Evolutionary conservation across 2,113 vertebrate species (phyloP), one percentile per base, ranked within the genome.

Genomic region (Daboia siamensis): DNA sequence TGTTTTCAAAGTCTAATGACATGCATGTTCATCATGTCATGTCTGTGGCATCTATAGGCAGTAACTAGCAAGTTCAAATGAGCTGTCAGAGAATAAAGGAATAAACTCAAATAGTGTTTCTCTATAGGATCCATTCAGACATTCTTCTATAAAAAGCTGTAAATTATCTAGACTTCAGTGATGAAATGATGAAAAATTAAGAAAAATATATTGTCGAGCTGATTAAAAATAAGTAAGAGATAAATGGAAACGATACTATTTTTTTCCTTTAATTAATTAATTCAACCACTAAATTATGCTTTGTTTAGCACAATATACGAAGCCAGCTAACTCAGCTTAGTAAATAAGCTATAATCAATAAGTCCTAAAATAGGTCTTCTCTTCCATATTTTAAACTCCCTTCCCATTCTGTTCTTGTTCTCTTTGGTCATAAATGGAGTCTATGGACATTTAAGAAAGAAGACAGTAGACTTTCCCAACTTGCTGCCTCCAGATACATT

Each of bases 1-100:
- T 94, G 95, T 95, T 94, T 80, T 95, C 93, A 39, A 0, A 94
- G 90, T 92, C 89, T 21, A 74, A 93, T 51, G 88, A 86, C 59
- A 85, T 29, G 2, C 29, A 61, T 86, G 21, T 54, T 64, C 13
- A 74, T 90, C 29, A 17, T 48, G 51, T 44, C 20, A 61, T 57
- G n/a, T 86, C 21, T 64, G 55, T 52, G 48, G 55, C n/a, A 86
- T 89, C 54, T 59, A 86, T n/a, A 92, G 55, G 21, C 12, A 54
- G 51, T 57, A 26, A 57, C 61, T 44, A 59, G 44, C 54, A 64
- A 6, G 23, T 61, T 48, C 74, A 90, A 86, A 52, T 13, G 21
- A 24, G 46, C 56, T 15, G 21, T 89, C 10, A 23, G 10, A 48
- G 10, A 61, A 64, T 15, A 86, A 86, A 51, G 1, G 1, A 69